Conservation (phyloP, 2,888 invertebrate species). For the Hyppa rectilinea region DNA sequence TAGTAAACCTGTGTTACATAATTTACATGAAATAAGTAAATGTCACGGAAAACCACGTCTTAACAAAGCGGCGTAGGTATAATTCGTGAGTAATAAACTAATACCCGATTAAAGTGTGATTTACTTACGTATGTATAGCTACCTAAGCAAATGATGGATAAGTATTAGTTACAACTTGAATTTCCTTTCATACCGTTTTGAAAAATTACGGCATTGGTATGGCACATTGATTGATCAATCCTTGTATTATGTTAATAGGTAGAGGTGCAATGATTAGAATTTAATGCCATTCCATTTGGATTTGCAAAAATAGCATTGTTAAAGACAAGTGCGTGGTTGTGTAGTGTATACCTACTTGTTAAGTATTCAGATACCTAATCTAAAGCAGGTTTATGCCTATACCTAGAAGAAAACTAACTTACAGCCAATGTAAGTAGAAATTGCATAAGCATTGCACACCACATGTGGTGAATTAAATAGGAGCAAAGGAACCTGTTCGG, state of each 20-base stretch:
- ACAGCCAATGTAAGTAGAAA: conserved; percentile 82
- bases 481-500: conserved; percentile 87
- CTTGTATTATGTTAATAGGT: conserved; percentile 7
- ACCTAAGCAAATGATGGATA: background rate
- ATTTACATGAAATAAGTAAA: conserved; percentile 40
- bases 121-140: conserved; percentile 10
- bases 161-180: background rate
- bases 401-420: conserved; percentile 75
- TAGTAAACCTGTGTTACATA: conserved; percentile 22
- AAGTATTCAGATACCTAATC: conserved; percentile 1
- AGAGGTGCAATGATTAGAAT: background rate
- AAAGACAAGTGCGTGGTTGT: background rate
- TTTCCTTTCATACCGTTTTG: conserved; percentile 6
- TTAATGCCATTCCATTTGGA: background rate
- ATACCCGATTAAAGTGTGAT: conserved; percentile 29
- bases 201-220: background rate
- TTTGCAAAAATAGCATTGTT: background rate
- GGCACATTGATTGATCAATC: background rate
- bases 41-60: conserved; percentile 37
- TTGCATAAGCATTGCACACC: conserved; percentile 86
- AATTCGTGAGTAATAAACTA: conserved; percentile 35
- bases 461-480: conserved; percentile 87
- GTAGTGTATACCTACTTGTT: conserved; percentile 4
- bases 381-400: background rate
- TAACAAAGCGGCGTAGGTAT: background rate